Evolutionary conservation across 2,797 vertebrate species (phyloP), one percentile per base, ranked within the genome.

Genomic region (Coilia nasus): DNA sequence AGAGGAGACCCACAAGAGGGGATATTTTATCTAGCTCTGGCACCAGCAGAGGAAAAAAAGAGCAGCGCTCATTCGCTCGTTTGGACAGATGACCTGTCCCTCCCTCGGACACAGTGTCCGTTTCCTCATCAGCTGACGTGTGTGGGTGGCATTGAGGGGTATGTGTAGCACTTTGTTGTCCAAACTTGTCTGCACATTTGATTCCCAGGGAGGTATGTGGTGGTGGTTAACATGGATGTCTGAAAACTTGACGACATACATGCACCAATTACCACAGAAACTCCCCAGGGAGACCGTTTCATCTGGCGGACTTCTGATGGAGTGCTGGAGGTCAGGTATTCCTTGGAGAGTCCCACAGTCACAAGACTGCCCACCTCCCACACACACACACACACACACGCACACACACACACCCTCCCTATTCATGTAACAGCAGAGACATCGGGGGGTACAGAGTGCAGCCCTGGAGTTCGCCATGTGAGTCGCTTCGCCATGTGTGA

Each of bases 381-480:
- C 7, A 1, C 50, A 54, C 50, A 3, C 50, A 54, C 50, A 54
- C 50, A 54, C 50, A 54, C 9, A 14, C 50, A 54, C 50, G 9
- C 50, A 54, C 50, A 54, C 9, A 54, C 14, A 54, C 50, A 54
- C 14, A 14, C 50, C 80, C 17, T 35, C 41, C 71, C 71, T 19
- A 78, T 78, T 41, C 21, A 6, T 6, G 35, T 78, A 21, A 19
- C 71, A 17, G 31, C 71, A 21, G 31, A 78, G 31, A 78, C 71
- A 78, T 31, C 71, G 44, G 71, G 71, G 71, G 71, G 71, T 35
- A 78, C 35, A 19, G 71, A 21, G 71, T 41, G 71, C 71, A 78
- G 71, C 35, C 7, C 19, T 11, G 35, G 71, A 44, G 50, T 17
- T 19, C 71, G 41, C 19, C 71, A 78, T 78, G 71, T 44, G 35